phyloP scores from a whole-genome alignment of 2,888 invertebrate genomes.

The Ormyrus pomaceus region DNA sequence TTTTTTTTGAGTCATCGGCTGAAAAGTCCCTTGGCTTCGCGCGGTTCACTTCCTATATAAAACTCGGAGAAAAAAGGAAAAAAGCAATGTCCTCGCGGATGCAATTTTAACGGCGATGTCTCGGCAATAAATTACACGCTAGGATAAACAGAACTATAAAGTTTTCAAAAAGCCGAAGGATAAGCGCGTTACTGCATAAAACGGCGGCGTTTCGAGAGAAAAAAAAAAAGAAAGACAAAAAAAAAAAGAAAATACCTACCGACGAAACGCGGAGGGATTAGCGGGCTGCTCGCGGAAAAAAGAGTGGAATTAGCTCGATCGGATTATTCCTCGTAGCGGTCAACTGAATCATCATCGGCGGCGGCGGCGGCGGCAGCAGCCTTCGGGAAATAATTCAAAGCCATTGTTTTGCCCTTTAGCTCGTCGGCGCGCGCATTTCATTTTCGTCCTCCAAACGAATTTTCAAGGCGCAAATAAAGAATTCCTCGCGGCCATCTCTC shows the following conservation, averaged over 20 bases:
- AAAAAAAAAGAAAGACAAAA: neutral
- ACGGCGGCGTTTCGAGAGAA: neutral
- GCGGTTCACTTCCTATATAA: constrained; percentile 4
- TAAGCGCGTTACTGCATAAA: neutral
- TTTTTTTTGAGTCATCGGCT: too few species aligned
- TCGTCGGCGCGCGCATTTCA: constrained; percentile 23
- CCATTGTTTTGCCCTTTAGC: constrained; percentile 46
- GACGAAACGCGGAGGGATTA: too few species aligned
- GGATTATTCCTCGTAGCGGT: constrained; percentile 3
- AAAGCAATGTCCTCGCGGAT: constrained; percentile 9
- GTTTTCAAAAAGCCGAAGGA: constrained; percentile 21
- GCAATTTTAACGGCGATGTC: constrained; percentile 7
- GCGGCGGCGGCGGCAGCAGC: neutral
- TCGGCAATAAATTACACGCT: constrained; percentile 12
- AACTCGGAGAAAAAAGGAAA: neutral
- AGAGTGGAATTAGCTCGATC: constrained; percentile 17
- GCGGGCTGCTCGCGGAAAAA: neutral
- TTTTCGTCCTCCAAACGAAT: constrained; percentile 39
- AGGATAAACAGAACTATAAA: constrained; percentile 40
- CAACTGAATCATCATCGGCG: constrained; percentile 27
- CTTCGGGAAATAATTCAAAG: constrained; percentile 50
- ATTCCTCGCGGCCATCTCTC: constrained; percentile 4
- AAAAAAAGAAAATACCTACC: neutral
- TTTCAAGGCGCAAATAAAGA: constrained; percentile 21
- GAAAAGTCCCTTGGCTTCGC: too few species aligned